These are phyloP conservation scores for Syrmaticus mikado DNA, from an alignment of 2,113 vertebrate species.

Conservation along the genomic window DNA sequence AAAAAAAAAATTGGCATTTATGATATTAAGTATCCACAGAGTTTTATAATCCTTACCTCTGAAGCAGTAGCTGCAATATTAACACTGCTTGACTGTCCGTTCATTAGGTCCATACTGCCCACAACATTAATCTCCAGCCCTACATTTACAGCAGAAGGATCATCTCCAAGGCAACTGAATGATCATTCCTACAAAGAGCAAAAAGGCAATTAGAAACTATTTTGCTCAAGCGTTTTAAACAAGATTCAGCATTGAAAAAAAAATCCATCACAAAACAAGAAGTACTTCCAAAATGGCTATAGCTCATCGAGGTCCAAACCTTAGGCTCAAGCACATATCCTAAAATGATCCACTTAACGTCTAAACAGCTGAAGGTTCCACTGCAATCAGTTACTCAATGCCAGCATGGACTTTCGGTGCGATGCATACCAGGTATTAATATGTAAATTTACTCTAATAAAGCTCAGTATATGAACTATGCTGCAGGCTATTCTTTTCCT, in stretches of 20 bases:
- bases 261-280: background rate
- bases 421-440: background rate
- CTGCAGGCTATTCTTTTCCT: background rate
- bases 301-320: background rate
- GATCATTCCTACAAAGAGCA: constrained; percentile 75
- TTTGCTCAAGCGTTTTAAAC: background rate
- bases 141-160: constrained; percentile 69
- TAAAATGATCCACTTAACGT: background rate
- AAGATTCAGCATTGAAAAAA: background rate
- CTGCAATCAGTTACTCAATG: background rate
- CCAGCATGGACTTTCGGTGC: background rate
- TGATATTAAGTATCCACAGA: background rate
- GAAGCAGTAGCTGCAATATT: constrained; percentile 83
- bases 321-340: background rate
- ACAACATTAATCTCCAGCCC: constrained; percentile 80
- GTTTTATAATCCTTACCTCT: constrained; percentile 82
- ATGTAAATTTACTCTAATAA: background rate
- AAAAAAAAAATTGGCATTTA: rapidly evolving
- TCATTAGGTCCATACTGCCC: constrained; percentile 95
- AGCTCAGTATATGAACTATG: background rate
- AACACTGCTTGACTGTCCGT: constrained; percentile 88
- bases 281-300: background rate
- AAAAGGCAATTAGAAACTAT: background rate
- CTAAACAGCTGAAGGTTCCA: background rate
- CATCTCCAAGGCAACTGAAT: constrained; percentile 82